A percentile compares a stretch with the other conserved stretches of the same genome.
Evolutionary conservation across 2,113 vertebrate species (phyloP).

Genomic region (Actenoides lindsayi): DNA sequence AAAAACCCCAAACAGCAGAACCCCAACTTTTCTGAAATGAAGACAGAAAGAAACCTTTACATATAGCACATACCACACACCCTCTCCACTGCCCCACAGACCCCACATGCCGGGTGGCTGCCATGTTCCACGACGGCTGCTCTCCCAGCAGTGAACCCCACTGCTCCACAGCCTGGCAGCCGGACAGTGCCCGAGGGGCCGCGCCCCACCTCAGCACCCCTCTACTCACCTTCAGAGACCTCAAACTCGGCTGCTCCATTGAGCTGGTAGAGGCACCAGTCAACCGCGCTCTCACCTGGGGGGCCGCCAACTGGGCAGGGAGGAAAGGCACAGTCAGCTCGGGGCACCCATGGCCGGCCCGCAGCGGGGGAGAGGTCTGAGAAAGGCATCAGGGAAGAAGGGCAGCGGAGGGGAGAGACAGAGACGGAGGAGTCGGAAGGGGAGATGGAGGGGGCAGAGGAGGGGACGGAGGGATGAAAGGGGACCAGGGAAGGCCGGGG

Average conservation of each 20-base stretch:
- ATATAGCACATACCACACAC: too few relatives aligned
- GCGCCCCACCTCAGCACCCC: not conserved
- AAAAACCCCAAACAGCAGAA: too few relatives aligned
- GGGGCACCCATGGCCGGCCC: not conserved
- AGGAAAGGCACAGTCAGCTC: conserved; percentile 27
- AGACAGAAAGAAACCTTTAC: too few relatives aligned
- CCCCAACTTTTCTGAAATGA: too few relatives aligned
- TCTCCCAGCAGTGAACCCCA: rapidly evolving
- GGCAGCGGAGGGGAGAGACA: not conserved
- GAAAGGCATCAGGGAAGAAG: not conserved
- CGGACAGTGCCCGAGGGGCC: rapidly evolving
- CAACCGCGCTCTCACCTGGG: conserved; percentile 24
- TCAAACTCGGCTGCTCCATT: conserved; percentile 69
- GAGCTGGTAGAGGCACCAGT: conserved; percentile 74
- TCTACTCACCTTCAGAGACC: conserved; percentile 64
- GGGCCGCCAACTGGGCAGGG: conserved; percentile 34
- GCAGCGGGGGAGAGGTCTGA: not conserved
- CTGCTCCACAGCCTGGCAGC: rapidly evolving
- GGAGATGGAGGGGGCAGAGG: not conserved
- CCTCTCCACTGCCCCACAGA: too few relatives aligned
- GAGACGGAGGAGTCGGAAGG: not conserved
- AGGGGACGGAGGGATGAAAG: not conserved
- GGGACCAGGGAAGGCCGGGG: not conserved
- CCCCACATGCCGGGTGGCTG: rapidly evolving
- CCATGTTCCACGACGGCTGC: rapidly evolving